A percentile compares a stretch with the other conserved stretches of the same genome.
Evolutionary conservation across 2,797 vertebrate species (phyloP).

Genomic region (Microchirus variegatus): DNA sequence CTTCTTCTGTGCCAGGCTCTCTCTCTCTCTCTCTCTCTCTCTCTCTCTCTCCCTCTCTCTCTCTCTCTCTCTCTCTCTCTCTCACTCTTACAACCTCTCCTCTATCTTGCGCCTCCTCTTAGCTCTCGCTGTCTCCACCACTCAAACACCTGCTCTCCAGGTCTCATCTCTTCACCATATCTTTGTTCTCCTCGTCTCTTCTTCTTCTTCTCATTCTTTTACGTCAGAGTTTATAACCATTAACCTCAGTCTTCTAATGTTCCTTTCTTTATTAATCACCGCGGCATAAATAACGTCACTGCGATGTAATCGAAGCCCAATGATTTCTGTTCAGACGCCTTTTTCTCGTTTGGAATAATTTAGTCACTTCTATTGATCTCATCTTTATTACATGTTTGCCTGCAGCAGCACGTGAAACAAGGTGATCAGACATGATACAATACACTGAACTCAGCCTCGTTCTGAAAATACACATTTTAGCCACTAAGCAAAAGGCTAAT

Average conservation of each 20-base stretch:
- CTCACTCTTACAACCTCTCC: slow-evolving; percentile 2
- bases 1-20: slow-evolving; percentile 26
- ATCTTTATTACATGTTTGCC: not conserved
- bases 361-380: not conserved
- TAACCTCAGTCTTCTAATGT: not conserved
- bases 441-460: too few relatives aligned
- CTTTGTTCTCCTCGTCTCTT: not conserved
- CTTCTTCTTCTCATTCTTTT: not conserved
- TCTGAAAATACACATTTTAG: too few relatives aligned
- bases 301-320: not conserved
- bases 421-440: too few relatives aligned
- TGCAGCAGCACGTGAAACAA: not conserved
- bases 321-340: not conserved
- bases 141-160: slow-evolving; percentile 18
- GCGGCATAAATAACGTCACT: not conserved
- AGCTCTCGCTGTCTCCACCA: slow-evolving; percentile 4
- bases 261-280: not conserved
- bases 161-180: not conserved
- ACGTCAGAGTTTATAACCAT: not conserved
- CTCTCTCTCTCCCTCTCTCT: too few relatives aligned
- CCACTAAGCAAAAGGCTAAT: too few relatives aligned
- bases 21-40: slow-evolving; percentile 13
- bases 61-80: too few relatives aligned
- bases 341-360: not conserved
- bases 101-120: slow-evolving; percentile 16